Evolutionary conservation across 2,113 vertebrate species (phyloP).

Genomic region (Hemiprocne comata): DNA sequence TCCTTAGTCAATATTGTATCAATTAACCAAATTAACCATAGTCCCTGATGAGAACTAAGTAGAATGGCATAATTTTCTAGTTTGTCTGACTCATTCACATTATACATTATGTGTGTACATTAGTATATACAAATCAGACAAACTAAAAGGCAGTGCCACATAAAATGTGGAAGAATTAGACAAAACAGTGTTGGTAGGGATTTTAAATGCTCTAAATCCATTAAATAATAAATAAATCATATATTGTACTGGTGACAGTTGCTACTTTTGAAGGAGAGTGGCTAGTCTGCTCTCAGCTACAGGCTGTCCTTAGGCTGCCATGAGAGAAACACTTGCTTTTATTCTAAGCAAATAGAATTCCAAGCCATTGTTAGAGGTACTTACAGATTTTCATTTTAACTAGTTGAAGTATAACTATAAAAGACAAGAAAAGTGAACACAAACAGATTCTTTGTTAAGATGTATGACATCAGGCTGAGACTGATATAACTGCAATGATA

Average conservation of each 20-base stretch:
- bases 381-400: not conserved
- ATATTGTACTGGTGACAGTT: not conserved
- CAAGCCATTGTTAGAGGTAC: not conserved
- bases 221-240: conserved; percentile 58
- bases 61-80: conserved; percentile 36
- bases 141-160: conserved; percentile 2
- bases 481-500: not conserved
- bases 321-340: not conserved
- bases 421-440: not conserved
- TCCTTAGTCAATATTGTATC: conserved; percentile 39
- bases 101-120: not conserved
- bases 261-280: conserved; percentile 15
- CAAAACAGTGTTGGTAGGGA: conserved; percentile 32
- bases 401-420: not conserved
- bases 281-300: not conserved
- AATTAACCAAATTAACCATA: not conserved
- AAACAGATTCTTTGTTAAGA: not conserved
- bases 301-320: not conserved
- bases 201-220: conserved; percentile 42
- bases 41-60: conserved; percentile 26
- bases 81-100: conserved; percentile 10
- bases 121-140: not conserved
- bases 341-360: not conserved
- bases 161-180: conserved; percentile 41
- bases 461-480: not conserved